These are phyloP conservation scores for Gryllus longicercus DNA, from an alignment of 2,888 invertebrate species.

Conservation along the genomic window DNA sequence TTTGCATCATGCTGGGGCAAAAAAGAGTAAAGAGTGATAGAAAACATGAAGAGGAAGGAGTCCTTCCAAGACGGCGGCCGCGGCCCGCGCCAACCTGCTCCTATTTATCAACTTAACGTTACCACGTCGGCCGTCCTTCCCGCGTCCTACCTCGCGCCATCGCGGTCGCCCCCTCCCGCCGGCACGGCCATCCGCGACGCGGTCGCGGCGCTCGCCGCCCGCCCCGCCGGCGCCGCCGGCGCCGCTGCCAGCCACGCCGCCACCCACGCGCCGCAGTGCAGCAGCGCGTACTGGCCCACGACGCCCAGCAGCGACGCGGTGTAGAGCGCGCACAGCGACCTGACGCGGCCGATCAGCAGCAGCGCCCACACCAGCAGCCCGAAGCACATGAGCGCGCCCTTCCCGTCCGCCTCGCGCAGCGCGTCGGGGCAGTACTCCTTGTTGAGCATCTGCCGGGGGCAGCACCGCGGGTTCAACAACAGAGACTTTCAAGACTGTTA, in stretches of 20 bases:
- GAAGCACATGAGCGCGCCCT: neutral
- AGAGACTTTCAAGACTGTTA: no score
- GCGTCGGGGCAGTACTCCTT: neutral
- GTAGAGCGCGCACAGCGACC: neutral
- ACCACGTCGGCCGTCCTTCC: no score
- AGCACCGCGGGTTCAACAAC: no score
- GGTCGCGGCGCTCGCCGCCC: neutral
- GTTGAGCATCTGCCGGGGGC: no score
- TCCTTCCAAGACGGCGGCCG: no score
- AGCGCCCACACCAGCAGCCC: neutral
- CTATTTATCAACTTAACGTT: no score
- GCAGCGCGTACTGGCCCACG: neutral
- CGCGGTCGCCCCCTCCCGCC: neutral
- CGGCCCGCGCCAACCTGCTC: no score
- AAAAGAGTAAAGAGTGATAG: no score
- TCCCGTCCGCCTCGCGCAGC: neutral
- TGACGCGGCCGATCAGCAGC: neutral
- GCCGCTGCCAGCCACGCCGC: neutral
- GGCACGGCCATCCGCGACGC: neutral
- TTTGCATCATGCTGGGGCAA: no score
- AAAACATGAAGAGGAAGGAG: no score
- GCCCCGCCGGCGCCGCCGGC: neutral
- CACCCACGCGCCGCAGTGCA: neutral
- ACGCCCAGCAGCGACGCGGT: neutral
- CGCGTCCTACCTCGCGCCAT: no score